These are phyloP conservation scores for Hippocampus barbouri DNA, from an alignment of 2,113 vertebrate species.

Conservation along the genomic window DNA sequence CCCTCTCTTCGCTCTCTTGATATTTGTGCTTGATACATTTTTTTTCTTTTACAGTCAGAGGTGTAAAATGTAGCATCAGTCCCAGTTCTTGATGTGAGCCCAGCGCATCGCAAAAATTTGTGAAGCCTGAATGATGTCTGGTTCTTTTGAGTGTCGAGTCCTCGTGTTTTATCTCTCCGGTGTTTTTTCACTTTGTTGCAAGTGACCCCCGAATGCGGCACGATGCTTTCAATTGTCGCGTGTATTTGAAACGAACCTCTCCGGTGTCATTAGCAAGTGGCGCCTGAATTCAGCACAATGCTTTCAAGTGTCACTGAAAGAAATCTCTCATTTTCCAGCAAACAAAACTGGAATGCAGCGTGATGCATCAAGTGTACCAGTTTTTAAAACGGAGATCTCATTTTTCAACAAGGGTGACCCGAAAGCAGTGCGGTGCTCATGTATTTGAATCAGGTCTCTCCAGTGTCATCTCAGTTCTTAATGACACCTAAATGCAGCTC, in stretches of 20 bases:
- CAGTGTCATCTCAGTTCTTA: no score
- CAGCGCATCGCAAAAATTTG: neutral
- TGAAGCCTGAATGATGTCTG: neutral
- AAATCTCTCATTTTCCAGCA: neutral
- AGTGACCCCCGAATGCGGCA: neutral
- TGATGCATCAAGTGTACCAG: no score
- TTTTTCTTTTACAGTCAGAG: neutral
- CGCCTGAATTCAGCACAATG: neutral
- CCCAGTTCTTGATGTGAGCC: neutral
- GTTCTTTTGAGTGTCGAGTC: neutral
- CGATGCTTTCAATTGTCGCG: neutral
- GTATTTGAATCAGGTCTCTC: no score
- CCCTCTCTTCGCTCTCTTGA: neutral
- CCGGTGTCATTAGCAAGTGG: neutral
- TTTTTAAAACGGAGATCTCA: no score
- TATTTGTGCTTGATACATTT: neutral
- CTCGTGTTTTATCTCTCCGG: neutral
- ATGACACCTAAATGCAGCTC: no score
- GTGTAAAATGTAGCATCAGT: neutral
- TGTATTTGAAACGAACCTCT: neutral
- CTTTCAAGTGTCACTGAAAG: neutral
- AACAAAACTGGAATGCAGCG: neutral
- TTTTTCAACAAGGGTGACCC: neutral
- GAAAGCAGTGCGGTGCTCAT: neutral
- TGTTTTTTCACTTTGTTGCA: neutral